A percentile compares a stretch with the other conserved stretches of the same genome.
Conservation (phyloP, 2,113 vertebrate species). For the Chrysemys picta region DNA sequence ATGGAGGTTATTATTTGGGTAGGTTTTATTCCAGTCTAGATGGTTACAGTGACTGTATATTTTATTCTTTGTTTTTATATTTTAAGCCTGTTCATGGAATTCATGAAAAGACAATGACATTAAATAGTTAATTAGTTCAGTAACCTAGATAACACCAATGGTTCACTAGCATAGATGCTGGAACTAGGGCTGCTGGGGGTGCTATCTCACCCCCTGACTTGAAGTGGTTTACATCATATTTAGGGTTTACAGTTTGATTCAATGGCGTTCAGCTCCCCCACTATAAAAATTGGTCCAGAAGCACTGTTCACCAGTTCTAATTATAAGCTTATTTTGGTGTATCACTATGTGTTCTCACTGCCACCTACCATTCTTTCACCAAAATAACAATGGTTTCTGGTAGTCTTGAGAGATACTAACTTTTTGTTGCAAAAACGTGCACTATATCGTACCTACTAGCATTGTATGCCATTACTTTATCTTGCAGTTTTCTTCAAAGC, state of each 20-base stretch:
- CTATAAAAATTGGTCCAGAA: too few species aligned
- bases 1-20: fast-evolving
- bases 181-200: too few species aligned
- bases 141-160: neutral
- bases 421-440: slow-evolving; percentile 30
- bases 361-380: slow-evolving; percentile 7
- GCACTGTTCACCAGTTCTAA: neutral
- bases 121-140: slow-evolving; percentile 24
- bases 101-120: neutral
- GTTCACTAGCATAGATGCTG: neutral
- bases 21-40: neutral
- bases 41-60: neutral
- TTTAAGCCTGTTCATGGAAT: neutral
- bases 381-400: neutral
- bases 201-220: too few species aligned
- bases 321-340: neutral
- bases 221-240: too few species aligned
- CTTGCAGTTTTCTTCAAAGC: neutral
- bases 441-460: slow-evolving; percentile 31
- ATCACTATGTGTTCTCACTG: slow-evolving; percentile 7
- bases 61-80: neutral
- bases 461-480: neutral
- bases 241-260: too few species aligned
- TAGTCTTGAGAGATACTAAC: neutral
- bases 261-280: too few species aligned